Evolutionary conservation across 2,797 vertebrate species (phyloP).

Genomic region (Halcyon badia): DNA sequence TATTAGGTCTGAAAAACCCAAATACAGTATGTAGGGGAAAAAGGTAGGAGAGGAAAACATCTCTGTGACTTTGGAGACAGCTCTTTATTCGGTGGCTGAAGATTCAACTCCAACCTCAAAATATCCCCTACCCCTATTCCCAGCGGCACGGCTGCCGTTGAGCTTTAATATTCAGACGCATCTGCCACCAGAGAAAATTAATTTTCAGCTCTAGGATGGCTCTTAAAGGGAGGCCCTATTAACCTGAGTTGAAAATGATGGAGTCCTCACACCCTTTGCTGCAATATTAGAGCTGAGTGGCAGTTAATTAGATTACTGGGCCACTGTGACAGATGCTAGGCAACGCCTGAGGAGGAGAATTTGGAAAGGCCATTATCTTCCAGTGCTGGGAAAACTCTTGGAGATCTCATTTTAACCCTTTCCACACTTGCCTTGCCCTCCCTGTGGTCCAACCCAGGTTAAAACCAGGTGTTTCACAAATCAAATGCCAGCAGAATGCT

Average conservation of each 20-base stretch:
- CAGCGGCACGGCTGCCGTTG: neutral
- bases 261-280: conserved; percentile 41
- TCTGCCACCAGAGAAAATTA: conserved; percentile 57
- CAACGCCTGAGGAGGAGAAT: conserved; percentile 27
- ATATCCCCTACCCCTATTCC: neutral
- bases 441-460: neutral
- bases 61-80: neutral
- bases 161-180: neutral
- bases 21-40: neutral
- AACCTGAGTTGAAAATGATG: conserved; percentile 44
- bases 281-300: conserved; percentile 34
- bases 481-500: neutral
- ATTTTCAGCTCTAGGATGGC: conserved; percentile 33
- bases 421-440: neutral
- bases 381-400: neutral
- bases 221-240: conserved; percentile 23
- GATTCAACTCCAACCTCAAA: neutral
- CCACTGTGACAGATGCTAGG: conserved; percentile 55
- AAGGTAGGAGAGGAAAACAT: neutral
- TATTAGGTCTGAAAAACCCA: neutral
- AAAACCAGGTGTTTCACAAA: neutral
- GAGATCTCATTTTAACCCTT: conserved; percentile 51
- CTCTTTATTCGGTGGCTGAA: neutral
- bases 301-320: conserved; percentile 56
- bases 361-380: conserved; percentile 55